A percentile compares a stretch with the other conserved stretches of the same genome.
Evolutionary conservation across 2,113 vertebrate species (phyloP).

Genomic region (Blennius ocellaris): DNA sequence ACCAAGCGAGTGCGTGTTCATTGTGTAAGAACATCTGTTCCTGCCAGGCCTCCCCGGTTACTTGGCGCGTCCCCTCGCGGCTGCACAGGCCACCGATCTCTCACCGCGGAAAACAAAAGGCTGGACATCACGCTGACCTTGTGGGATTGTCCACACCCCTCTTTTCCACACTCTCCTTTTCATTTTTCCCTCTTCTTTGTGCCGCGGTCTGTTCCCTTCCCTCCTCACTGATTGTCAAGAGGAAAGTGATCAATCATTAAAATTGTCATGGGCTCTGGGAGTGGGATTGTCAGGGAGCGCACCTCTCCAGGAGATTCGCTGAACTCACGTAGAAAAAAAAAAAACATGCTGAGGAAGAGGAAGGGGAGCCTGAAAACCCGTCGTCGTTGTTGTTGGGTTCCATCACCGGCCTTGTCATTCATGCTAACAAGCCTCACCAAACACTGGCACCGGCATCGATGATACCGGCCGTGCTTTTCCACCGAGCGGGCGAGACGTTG

Average conservation of each 20-base stretch:
- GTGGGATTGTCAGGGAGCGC: conserved; percentile 62
- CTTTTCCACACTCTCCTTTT: conserved; percentile 30
- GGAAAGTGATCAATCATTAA: conserved; percentile 72
- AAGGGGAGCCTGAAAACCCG: conserved; percentile 7
- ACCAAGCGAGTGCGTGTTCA: conserved; percentile 57
- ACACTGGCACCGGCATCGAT: conserved; percentile 34
- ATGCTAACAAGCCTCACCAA: conserved; percentile 52
- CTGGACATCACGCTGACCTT: conserved; percentile 76
- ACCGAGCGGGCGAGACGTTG: conserved; percentile 62
- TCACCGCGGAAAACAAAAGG: conserved; percentile 74
- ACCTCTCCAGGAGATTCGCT: conserved; percentile 45
- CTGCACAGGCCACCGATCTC: conserved; percentile 64
- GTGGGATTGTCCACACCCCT: conserved; percentile 64
- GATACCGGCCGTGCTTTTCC: conserved; percentile 57
- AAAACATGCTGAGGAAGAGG: conserved; percentile 21
- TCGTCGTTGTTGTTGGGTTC: conserved; percentile 35
- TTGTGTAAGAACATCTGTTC: conserved; percentile 74
- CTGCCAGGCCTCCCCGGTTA: conserved; percentile 54
- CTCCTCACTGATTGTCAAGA: conserved; percentile 52
- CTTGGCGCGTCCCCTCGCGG: conserved; percentile 54
- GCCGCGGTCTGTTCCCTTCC: conserved; percentile 31
- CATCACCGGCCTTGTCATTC: conserved; percentile 55
- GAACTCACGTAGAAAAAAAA: conserved; percentile 46
- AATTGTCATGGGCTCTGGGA: conserved; percentile 66
- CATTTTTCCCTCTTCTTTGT: conserved; percentile 26